These are phyloP conservation scores for Amiota communis DNA, from an alignment of 2,888 invertebrate species.

Conservation along the genomic window DNA sequence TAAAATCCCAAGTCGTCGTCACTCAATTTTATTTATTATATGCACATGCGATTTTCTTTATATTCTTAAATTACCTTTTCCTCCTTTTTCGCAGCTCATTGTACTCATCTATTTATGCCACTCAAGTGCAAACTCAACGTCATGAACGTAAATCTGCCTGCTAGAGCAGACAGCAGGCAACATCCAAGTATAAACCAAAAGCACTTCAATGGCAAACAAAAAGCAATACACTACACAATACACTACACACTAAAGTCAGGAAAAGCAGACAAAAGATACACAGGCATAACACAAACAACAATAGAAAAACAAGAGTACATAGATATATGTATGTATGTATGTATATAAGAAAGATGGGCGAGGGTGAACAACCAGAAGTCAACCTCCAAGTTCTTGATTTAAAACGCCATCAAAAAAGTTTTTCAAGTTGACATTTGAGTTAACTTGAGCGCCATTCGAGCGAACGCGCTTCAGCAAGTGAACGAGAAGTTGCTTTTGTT, in stretches of 20 bases:
- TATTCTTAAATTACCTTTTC: slow-evolving; percentile 52
- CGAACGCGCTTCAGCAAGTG: neutral
- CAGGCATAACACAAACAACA: slow-evolving; percentile 24
- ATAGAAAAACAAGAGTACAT: slow-evolving; percentile 12
- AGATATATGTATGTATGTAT: too few relatives aligned
- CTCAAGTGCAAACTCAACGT: slow-evolving; percentile 40
- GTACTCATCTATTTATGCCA: slow-evolving; percentile 41
- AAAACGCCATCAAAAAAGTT: slow-evolving; percentile 44
- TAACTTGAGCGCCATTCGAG: slow-evolving; percentile 4
- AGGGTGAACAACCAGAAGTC: too few relatives aligned
- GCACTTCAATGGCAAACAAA: neutral
- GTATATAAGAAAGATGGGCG: too few relatives aligned
- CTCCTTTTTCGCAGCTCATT: slow-evolving; percentile 54
- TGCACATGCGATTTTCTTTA: slow-evolving; percentile 33
- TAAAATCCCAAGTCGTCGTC: neutral
- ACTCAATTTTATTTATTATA: neutral
- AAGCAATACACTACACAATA: slow-evolving; percentile 5
- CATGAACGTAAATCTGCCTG: slow-evolving; percentile 29
- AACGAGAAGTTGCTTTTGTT: neutral
- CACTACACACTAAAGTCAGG: neutral
- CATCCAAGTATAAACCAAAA: neutral
- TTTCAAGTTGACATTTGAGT: slow-evolving; percentile 47
- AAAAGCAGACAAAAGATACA: slow-evolving; percentile 41
- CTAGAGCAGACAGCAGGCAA: neutral
- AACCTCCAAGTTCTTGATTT: slow-evolving; percentile 38